phyloP scores from a whole-genome alignment of 2,888 invertebrate species.

The Nemurella pictetii region DNA sequence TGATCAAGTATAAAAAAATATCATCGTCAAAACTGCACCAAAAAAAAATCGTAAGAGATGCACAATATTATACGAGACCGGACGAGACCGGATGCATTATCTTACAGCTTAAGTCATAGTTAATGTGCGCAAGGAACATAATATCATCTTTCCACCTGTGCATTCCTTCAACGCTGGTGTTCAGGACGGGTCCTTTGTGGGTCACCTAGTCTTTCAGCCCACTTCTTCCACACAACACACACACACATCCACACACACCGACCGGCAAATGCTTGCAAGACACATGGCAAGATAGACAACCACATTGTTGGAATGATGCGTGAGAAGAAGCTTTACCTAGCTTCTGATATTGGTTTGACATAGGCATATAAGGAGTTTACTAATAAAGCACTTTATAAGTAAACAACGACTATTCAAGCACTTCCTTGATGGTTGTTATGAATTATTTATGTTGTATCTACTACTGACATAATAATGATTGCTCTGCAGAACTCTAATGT shows the following conservation, averaged over 20 bases:
- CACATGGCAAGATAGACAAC: background rate
- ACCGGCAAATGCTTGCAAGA: background rate
- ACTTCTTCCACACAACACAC: conserved; percentile 2
- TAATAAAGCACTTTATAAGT: conserved; percentile 7
- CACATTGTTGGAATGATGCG: background rate
- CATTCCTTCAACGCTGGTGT: background rate
- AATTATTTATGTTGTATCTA: background rate
- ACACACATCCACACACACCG: background rate
- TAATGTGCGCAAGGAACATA: too few relatives aligned
- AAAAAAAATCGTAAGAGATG: too few relatives aligned
- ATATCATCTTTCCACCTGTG: background rate
- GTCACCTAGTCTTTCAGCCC: conserved; percentile 28
- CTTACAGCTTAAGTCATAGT: too few relatives aligned
- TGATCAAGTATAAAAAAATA: too few relatives aligned
- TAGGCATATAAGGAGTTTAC: background rate
- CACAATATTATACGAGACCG: too few relatives aligned
- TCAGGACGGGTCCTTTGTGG: background rate
- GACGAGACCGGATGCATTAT: too few relatives aligned
- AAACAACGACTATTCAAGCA: background rate
- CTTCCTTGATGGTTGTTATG: background rate
- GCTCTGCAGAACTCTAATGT: background rate
- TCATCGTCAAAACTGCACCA: background rate
- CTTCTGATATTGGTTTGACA: background rate
- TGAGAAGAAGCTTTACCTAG: background rate
- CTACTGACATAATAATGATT: background rate